These are phyloP conservation scores for Dromius quadrimaculatus DNA, from an alignment of 2,888 invertebrate genomes.

Conservation along the genomic window DNA sequence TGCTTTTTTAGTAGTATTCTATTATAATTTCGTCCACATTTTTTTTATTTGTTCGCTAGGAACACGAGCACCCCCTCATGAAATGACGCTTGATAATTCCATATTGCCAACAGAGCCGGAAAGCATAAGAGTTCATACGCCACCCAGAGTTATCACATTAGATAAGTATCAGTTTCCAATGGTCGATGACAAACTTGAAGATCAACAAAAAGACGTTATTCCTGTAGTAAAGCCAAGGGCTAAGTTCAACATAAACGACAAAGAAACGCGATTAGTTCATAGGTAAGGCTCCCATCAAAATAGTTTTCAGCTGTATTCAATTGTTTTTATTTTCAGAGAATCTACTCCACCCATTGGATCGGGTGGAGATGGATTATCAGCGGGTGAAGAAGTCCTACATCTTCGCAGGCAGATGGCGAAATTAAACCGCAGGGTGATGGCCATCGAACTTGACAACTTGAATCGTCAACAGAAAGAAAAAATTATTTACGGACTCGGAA, in stretches of 20 bases:
- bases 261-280: slow-evolving; percentile 44
- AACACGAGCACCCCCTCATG: slow-evolving; percentile 87
- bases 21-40: slow-evolving; percentile 38
- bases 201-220: slow-evolving; percentile 60
- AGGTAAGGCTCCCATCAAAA: slow-evolving; percentile 48
- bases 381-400: slow-evolving; percentile 84
- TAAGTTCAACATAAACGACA: slow-evolving; percentile 60
- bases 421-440: slow-evolving; percentile 86
- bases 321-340: no score
- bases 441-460: slow-evolving; percentile 87
- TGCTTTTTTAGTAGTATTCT: slow-evolving; percentile 10
- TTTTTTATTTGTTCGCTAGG: slow-evolving; percentile 67
- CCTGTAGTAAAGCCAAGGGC: slow-evolving; percentile 60
- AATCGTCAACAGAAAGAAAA: slow-evolving; percentile 89
- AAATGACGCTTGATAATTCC: slow-evolving; percentile 87
- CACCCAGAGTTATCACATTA: slow-evolving; percentile 88
- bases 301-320: no score
- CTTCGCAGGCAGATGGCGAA: slow-evolving; percentile 88
- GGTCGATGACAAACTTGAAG: slow-evolving; percentile 71
- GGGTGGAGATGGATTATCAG: slow-evolving; percentile 75
- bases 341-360: slow-evolving; percentile 61
- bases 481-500: slow-evolving; percentile 84
- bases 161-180: slow-evolving; percentile 87
- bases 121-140: slow-evolving; percentile 86
- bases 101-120: slow-evolving; percentile 78